Percentiles rank a stretch among this genome's conserved stretches.
phyloP scores from a whole-genome alignment of 53 echinoderm and acorn worm species.

The Temnopleurus reevesii region DNA sequence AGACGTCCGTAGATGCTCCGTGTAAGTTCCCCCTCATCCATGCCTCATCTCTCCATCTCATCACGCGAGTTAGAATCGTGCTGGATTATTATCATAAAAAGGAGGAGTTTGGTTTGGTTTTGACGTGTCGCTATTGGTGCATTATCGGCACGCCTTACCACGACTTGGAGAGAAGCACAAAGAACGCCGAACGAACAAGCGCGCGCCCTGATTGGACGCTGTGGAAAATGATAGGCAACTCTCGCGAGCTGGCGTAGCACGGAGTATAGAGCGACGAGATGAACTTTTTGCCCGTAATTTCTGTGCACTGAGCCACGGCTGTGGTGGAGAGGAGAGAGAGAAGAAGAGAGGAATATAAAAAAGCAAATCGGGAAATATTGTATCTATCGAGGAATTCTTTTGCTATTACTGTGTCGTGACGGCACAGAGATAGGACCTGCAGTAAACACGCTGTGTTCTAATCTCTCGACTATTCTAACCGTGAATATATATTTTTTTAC shows the following conservation, averaged over 20 bases:
- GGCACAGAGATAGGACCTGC: background rate
- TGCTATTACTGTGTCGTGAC: conserved; percentile 29
- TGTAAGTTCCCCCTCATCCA: background rate
- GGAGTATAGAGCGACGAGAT: background rate
- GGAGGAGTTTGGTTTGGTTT: conserved; percentile 36
- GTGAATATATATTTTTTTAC: background rate
- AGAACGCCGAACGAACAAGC: conserved; percentile 24
- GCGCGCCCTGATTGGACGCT: conserved; percentile 34
- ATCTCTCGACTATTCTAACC: conserved; percentile 1
- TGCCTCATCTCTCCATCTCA: background rate
- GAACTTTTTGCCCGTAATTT: conserved; percentile 48
- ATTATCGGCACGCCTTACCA: conserved; percentile 32
- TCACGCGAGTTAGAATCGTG: conserved; percentile 12
- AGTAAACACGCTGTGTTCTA: conserved; percentile 5
- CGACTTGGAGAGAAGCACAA: background rate
- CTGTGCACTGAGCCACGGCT: conserved; percentile 27
- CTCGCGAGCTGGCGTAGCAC: background rate
- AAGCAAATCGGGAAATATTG: conserved; percentile 32
- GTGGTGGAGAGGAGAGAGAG: background rate
- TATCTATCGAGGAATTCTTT: conserved; percentile 37
- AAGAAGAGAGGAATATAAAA: background rate
- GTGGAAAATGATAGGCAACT: conserved; percentile 50
- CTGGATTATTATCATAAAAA: conserved; percentile 42
- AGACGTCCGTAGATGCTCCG: background rate
- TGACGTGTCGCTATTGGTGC: conserved; percentile 31